Evolutionary conservation across 23 tunicate species (phyloP), one percentile per base, ranked within the genome.

Genomic region (Ascidia mentula): DNA sequence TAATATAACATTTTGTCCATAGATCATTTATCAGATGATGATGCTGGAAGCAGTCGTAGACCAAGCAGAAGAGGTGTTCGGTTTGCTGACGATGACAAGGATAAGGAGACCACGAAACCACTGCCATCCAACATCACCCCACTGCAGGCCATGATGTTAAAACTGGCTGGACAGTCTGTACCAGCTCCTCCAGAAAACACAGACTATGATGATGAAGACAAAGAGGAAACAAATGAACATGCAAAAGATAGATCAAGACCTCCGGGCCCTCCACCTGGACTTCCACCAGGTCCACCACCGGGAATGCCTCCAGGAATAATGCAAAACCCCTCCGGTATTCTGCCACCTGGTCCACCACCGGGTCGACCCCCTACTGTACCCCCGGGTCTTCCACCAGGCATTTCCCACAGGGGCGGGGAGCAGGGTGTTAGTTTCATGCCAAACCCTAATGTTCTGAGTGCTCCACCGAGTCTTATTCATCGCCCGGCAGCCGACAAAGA

Each of bases 241-340:
- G 39, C 36, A 32, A 42, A 42, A 42, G 69, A 30, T 0, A 75
- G 45, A 32, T 37, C 65, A 9, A 17, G 8, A 39, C 98, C 98
- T 12, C 98, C 98, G 0, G 98, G 98, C 24, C 98, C 98, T 1
- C 98, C 98, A 6, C 98, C 98, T n/a, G 98, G 97, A 2, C 35
- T 91, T 24, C 97, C 97, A 17, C 97, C 97, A 26, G 97, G 97
- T 37, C 97, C 97, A 37, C 97, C 97, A 13, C 97, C 97, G 18
- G 87, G 91, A 20, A 81, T 86, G 87, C 90, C 97, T 7, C 95
- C 95, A 18, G 80, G 76, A 18, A 78, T 89, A 38, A 78, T 85
- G 79, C 37, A 77, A 20, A 69, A 77, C 37, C 80, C 94, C 17
- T 71, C 78, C 20, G 37, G 71, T 32, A 91, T 91, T 42, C n/a